phyloP scores from a whole-genome alignment of 1,140 invertebrate genomes.

The Mamestra configurata region DNA sequence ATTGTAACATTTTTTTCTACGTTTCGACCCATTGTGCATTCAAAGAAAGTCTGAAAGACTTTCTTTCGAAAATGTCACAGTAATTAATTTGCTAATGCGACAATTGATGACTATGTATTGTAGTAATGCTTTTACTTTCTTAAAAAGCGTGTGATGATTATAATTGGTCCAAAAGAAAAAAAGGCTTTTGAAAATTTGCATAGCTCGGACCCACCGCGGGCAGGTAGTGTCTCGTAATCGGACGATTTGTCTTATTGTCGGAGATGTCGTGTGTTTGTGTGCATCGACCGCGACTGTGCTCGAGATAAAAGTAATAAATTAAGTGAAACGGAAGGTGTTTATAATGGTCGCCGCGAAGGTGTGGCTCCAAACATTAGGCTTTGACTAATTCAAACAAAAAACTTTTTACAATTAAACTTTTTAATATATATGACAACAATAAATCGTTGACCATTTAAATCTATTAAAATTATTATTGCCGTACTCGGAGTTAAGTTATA shows the following conservation, averaged over 20 bases:
- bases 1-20: conserved; percentile 59
- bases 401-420: conserved; percentile 41
- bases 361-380: conserved; percentile 67
- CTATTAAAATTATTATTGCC: conserved; percentile 56
- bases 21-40: conserved; percentile 58
- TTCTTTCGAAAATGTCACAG: conserved; percentile 74
- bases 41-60: conserved; percentile 72
- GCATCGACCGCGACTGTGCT: conserved; percentile 82
- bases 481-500: conserved; percentile 71
- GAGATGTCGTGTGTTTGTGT: conserved; percentile 84
- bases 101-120: conserved; percentile 60
- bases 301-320: conserved; percentile 87
- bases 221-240: conserved; percentile 86
- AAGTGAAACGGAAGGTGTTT: conserved; percentile 83
- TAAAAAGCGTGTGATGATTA: conserved; percentile 75
- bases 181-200: conserved; percentile 74
- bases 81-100: conserved; percentile 82
- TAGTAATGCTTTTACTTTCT: conserved; percentile 83
- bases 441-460: conserved; percentile 53
- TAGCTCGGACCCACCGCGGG: conserved; percentile 77
- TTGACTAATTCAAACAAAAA: conserved; percentile 53
- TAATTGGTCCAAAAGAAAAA: conserved; percentile 57
- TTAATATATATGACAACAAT: conserved; percentile 49
- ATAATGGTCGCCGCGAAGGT: conserved; percentile 79
- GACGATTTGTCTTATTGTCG: conserved; percentile 87